Conservation (phyloP, 2,113 vertebrate genomes). For the Otolemur garnettii region DNA sequence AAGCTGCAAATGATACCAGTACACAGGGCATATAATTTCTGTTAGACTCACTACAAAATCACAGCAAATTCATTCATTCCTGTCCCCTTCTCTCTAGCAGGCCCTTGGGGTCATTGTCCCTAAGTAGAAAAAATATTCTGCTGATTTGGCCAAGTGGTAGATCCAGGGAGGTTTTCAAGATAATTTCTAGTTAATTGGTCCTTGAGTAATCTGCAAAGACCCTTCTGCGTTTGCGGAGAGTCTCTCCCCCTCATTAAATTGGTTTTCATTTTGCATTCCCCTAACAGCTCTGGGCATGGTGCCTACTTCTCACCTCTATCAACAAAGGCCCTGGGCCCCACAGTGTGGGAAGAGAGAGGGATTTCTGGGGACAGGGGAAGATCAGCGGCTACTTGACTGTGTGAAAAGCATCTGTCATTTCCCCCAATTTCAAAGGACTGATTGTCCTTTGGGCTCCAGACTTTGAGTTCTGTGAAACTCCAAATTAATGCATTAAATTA, state of each 20-base stretch:
- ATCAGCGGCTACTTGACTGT: background rate
- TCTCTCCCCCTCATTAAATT: background rate
- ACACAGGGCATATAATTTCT: background rate
- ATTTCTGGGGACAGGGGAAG: background rate
- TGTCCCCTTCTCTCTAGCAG: background rate
- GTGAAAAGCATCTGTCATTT: background rate
- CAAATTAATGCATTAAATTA: conserved; percentile 63
- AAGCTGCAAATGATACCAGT: too few species aligned
- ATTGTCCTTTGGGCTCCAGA: conserved; percentile 44
- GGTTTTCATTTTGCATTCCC: background rate
- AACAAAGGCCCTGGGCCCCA: background rate
- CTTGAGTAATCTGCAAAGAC: background rate
- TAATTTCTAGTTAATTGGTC: conserved; percentile 17
- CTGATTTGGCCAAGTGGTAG: background rate
- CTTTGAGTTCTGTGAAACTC: conserved; percentile 40
- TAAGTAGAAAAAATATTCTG: background rate
- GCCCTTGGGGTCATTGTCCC: background rate
- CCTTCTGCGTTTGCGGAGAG: background rate
- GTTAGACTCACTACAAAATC: background rate
- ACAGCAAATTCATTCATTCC: background rate
- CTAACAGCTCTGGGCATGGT: background rate
- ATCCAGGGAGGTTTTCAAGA: background rate
- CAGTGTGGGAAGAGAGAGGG: background rate
- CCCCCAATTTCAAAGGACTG: background rate
- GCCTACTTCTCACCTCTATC: background rate